A percentile compares a stretch with the other conserved stretches of the same genome.
These are phyloP conservation scores for Arctia plantaginis DNA, from an alignment of 2,888 invertebrate species.

Conservation along the genomic window DNA sequence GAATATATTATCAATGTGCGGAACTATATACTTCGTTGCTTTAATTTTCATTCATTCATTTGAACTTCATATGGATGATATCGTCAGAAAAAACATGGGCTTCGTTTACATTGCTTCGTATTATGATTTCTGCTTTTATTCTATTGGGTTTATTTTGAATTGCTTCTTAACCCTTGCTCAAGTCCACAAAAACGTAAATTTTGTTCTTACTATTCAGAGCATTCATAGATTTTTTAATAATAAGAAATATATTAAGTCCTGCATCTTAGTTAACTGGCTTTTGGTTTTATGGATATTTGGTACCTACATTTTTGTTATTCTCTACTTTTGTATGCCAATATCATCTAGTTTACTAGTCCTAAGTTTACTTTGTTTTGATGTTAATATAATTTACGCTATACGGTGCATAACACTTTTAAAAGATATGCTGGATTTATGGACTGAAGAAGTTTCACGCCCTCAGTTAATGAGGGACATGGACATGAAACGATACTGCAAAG, in stretches of 20 bases:
- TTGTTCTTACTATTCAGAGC: slow-evolving; percentile 24
- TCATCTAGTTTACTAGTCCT: neutral
- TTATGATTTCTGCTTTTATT: neutral
- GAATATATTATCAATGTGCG: slow-evolving; percentile 22
- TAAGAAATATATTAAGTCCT: neutral
- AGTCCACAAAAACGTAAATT: slow-evolving; percentile 13
- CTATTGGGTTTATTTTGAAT: slow-evolving; percentile 15
- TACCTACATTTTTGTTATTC: neutral
- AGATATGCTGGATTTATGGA: slow-evolving; percentile 23
- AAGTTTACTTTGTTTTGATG: slow-evolving; percentile 17
- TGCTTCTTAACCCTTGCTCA: slow-evolving; percentile 5
- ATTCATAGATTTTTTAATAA: slow-evolving; percentile 14
- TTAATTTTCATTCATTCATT: neutral
- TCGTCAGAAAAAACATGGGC: neutral
- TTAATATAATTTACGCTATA: slow-evolving; percentile 18
- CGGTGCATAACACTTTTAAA: slow-evolving; percentile 18
- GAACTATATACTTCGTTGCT: neutral
- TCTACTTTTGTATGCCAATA: neutral
- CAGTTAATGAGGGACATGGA: neutral
- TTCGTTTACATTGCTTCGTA: neutral
- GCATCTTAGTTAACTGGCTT: slow-evolving; percentile 10
- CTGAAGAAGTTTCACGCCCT: neutral
- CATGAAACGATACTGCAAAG: neutral
- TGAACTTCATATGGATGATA: neutral
- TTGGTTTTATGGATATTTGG: neutral